These are phyloP conservation scores for Coleophora flavipennella DNA, from an alignment of 2,888 invertebrate genomes.

Conservation along the genomic window DNA sequence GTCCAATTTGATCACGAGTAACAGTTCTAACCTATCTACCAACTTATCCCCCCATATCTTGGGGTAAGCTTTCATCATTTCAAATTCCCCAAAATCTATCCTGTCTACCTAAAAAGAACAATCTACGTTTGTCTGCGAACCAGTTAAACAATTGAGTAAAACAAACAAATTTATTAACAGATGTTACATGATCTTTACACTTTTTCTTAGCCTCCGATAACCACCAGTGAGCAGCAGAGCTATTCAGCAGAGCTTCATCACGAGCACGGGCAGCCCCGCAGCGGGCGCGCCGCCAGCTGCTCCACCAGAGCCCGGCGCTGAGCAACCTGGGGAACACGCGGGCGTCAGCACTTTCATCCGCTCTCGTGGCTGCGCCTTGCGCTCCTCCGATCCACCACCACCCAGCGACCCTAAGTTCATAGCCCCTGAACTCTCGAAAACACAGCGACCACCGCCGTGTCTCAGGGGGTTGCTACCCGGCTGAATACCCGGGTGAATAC, in stretches of 20 bases:
- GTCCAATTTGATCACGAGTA: no score
- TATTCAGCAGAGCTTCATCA: slow-evolving; percentile 57
- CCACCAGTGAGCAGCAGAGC: slow-evolving; percentile 5
- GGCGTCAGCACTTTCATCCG: slow-evolving; percentile 40
- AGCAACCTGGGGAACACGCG: slow-evolving; percentile 53
- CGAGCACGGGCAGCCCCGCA: slow-evolving; percentile 44
- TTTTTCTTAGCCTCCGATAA: slow-evolving; percentile 45
- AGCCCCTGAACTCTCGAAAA: slow-evolving; percentile 5
- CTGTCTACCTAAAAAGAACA: no score
- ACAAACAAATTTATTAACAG: slow-evolving; percentile 15
- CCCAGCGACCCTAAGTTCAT: neutral
- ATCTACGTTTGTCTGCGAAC: no score
- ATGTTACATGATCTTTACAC: slow-evolving; percentile 27
- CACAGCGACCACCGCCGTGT: slow-evolving; percentile 1
- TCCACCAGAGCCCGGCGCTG: slow-evolving; percentile 28
- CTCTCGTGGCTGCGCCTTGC: slow-evolving; percentile 15
- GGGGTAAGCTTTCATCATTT: no score
- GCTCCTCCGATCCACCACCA: slow-evolving; percentile 1
- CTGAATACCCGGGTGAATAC: slow-evolving; percentile 41
- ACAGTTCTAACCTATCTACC: no score
- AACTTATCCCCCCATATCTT: no score
- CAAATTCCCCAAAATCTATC: no score
- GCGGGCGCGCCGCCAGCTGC: slow-evolving; percentile 31
- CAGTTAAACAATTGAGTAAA: no score
- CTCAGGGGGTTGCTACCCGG: slow-evolving; percentile 38